Conservation (phyloP, 37 sponge, comb jelly and placozoan genomes). For the Theonella swinhoei region DNA sequence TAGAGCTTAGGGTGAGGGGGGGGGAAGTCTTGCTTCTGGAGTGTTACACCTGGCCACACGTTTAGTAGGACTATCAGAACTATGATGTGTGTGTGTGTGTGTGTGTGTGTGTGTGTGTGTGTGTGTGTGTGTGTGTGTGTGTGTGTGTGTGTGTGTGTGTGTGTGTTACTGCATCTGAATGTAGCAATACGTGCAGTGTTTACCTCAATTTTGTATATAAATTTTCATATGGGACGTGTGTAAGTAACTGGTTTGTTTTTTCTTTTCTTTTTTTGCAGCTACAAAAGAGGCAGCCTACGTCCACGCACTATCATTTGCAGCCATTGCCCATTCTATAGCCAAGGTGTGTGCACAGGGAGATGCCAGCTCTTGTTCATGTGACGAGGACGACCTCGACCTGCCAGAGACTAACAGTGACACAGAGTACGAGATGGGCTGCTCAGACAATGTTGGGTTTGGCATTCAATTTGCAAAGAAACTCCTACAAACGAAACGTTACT, state of each 20-base stretch:
- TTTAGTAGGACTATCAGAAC: too few relatives aligned
- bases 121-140: constrained; percentile 59
- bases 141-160: constrained; percentile 61
- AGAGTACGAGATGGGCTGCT: not conserved
- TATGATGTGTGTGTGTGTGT: too few relatives aligned
- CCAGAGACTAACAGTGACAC: not conserved
- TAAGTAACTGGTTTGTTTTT: not conserved
- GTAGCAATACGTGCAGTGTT: not conserved
- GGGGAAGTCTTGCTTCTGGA: too few relatives aligned
- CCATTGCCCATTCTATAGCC: constrained; percentile 53
- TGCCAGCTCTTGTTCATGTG: constrained; percentile 9
- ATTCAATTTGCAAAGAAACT: constrained; percentile 19
- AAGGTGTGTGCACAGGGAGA: constrained; percentile 20
- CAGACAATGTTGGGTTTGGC: constrained; percentile 33
- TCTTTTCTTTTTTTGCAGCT: not conserved
- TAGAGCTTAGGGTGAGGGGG: too few relatives aligned
- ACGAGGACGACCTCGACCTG: not conserved
- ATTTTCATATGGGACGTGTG: not conserved
- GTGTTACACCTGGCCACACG: too few relatives aligned
- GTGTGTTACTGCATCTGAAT: constrained; percentile 32
- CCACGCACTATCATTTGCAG: constrained; percentile 42
- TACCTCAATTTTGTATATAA: too few relatives aligned
- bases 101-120: constrained; percentile 37
- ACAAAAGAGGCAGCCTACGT: constrained; percentile 41
- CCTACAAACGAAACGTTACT: not conserved